A percentile compares a stretch with the other conserved stretches of the same genome.
Conservation (phyloP, 1,140 invertebrate species). For the Phthorimaea operculella region DNA sequence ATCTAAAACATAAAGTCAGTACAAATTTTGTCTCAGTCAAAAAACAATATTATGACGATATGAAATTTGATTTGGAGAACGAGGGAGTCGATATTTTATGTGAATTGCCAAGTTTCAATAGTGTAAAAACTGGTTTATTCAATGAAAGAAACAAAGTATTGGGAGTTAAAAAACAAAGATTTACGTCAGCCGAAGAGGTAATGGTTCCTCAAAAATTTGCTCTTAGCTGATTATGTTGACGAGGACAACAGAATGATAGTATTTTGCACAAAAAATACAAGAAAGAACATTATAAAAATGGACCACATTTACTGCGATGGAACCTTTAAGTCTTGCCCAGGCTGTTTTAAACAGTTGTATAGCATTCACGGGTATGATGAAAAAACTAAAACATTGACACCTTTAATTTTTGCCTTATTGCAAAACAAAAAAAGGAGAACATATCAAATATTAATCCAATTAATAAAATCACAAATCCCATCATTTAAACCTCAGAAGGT, state of each 20-base stretch:
- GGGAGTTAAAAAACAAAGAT: background rate
- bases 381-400: background rate
- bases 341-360: background rate
- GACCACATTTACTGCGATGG: background rate
- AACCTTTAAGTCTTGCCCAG: background rate
- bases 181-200: background rate
- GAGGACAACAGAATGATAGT: background rate
- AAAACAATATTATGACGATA: background rate
- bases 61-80: background rate
- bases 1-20: no score
- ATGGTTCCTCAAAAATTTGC: background rate
- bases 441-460: background rate
- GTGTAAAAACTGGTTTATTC: background rate
- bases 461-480: background rate
- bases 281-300: background rate
- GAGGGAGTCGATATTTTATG: background rate
- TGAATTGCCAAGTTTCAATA: background rate
- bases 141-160: background rate
- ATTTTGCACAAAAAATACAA: background rate
- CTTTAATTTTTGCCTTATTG: background rate
- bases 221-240: background rate
- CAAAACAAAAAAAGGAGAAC: background rate
- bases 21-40: no score
- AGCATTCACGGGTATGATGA: background rate
- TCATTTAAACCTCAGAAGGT: background rate